Evolutionary conservation across 2,797 vertebrate genomes (phyloP).

Genomic region (Melanotaenia parkinsoni): DNA sequence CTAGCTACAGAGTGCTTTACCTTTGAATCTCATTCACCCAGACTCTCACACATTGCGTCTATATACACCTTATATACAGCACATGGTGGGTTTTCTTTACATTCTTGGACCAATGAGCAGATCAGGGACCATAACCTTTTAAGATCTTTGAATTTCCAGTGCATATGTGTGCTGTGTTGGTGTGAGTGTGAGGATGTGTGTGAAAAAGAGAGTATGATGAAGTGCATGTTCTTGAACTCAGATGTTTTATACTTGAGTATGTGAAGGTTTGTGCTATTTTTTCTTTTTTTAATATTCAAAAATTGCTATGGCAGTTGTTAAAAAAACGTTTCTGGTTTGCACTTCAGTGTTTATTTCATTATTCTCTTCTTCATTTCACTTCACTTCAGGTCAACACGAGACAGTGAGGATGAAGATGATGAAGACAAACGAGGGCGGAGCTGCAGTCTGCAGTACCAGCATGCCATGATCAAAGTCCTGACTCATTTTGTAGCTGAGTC

Average conservation of each 20-base stretch:
- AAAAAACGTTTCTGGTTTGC: background rate
- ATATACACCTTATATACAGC: background rate
- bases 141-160: background rate
- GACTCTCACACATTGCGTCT: background rate
- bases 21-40: background rate
- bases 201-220: too few species aligned
- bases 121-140: background rate
- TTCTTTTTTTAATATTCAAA: background rate
- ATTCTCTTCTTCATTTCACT: background rate
- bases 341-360: background rate
- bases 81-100: background rate
- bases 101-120: background rate
- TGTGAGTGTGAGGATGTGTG: too few species aligned
- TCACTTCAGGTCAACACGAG: constrained; percentile 82
- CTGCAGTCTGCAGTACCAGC: constrained; percentile 94
- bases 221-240: too few species aligned
- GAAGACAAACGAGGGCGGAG: constrained; percentile 88
- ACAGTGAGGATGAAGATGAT: constrained; percentile 94
- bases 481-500: constrained; percentile 92
- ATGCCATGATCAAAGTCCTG: constrained; percentile 90
- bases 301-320: background rate
- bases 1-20: background rate
- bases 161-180: background rate
- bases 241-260: too few species aligned
- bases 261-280: background rate